These are phyloP conservation scores for Diloba caeruleocephala DNA, from an alignment of 2,888 invertebrate species.

Conservation along the genomic window DNA sequence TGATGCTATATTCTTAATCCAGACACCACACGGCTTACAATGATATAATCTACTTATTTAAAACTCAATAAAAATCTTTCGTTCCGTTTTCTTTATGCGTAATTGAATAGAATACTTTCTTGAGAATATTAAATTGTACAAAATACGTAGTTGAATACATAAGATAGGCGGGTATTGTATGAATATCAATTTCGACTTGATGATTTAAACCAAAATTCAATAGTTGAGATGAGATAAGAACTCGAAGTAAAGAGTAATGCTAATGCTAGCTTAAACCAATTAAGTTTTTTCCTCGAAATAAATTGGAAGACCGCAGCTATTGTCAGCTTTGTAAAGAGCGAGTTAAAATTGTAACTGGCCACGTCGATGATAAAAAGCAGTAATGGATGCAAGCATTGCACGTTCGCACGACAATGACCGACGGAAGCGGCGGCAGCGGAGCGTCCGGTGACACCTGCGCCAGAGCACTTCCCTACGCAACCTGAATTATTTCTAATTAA, in stretches of 20 bases:
- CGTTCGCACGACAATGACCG: slow-evolving; percentile 66
- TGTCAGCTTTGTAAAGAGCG: slow-evolving; percentile 34
- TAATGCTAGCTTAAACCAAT: slow-evolving; percentile 15
- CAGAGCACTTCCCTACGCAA: slow-evolving; percentile 61
- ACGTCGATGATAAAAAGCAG: slow-evolving; percentile 34
- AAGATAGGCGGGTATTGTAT: too few species aligned
- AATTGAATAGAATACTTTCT: too few species aligned
- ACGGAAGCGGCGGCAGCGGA: slow-evolving; percentile 72
- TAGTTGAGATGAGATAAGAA: too few species aligned
- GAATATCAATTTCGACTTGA: too few species aligned
- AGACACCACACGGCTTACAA: too few species aligned
- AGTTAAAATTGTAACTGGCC: slow-evolving; percentile 37
- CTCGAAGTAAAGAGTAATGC: not conserved
- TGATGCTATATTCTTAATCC: too few species aligned
- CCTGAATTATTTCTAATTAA: slow-evolving; percentile 59
- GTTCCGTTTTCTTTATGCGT: too few species aligned
- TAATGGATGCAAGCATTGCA: slow-evolving; percentile 52
- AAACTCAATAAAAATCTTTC: too few species aligned
- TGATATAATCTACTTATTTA: too few species aligned
- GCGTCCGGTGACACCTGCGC: slow-evolving; percentile 66
- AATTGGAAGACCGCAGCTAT: slow-evolving; percentile 34
- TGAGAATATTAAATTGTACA: too few species aligned
- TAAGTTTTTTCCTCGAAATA: slow-evolving; percentile 28
- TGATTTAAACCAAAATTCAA: too few species aligned
- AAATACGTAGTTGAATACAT: too few species aligned